Evolutionary conservation across 2,888 invertebrate genomes (phyloP).

Genomic region (Phortica okadai): DNA sequence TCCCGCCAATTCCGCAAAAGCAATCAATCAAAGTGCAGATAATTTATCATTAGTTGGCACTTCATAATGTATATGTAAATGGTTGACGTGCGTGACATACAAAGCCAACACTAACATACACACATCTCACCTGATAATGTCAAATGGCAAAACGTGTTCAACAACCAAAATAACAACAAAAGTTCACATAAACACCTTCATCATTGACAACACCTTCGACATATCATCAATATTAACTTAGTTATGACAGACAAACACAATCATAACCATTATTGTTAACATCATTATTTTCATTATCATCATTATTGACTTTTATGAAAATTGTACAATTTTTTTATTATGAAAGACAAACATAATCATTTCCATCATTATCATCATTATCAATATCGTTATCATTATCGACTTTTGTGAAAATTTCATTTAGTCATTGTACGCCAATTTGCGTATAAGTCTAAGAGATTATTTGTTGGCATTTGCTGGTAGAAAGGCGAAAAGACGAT

Average conservation of each 20-base stretch:
- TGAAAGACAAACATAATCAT: too few relatives aligned
- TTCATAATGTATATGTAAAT: background rate
- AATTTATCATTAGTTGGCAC: conserved; percentile 20
- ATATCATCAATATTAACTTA: background rate
- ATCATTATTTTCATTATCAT: conserved; percentile 5
- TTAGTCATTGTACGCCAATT: conserved; percentile 54
- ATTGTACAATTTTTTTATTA: background rate
- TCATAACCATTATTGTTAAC: background rate
- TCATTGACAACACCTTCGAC: background rate
- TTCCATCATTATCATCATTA: background rate
- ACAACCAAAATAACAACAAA: background rate
- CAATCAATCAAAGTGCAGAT: conserved; percentile 17
- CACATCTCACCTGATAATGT: background rate
- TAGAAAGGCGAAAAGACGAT: background rate
- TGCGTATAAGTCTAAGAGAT: conserved; percentile 45
- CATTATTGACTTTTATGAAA: background rate
- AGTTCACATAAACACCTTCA: conserved; percentile 4
- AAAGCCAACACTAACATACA: background rate
- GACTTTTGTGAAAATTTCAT: conserved; percentile 10
- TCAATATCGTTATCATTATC: conserved; percentile 10
- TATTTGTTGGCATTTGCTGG: conserved; percentile 48
- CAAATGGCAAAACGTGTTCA: conserved; percentile 15
- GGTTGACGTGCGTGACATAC: background rate
- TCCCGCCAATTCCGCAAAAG: background rate
- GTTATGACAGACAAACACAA: background rate